A percentile compares a stretch with the other conserved stretches of the same genome.
These are phyloP conservation scores for Agonopterix arenella DNA, from an alignment of 2,888 invertebrate genomes.

Conservation along the genomic window DNA sequence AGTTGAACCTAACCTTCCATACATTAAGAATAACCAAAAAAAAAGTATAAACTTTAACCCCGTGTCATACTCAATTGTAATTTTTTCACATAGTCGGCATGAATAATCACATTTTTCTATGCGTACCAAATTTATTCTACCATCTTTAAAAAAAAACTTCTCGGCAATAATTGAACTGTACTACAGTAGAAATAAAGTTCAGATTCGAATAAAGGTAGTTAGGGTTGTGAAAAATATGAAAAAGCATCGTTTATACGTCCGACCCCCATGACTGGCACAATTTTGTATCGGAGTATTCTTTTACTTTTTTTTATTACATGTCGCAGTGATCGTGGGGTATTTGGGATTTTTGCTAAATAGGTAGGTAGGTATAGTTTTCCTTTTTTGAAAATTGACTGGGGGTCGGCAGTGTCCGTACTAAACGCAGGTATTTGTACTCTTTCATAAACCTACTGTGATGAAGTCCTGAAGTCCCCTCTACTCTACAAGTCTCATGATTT, in stretches of 20 bases:
- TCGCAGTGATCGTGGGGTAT: slow-evolving; percentile 30
- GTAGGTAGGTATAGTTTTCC: neutral
- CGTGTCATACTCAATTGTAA: slow-evolving; percentile 57
- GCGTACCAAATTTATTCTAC: slow-evolving; percentile 63
- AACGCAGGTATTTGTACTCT: too few relatives aligned
- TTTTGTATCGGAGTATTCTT: slow-evolving; percentile 65
- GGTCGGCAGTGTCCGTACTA: too few relatives aligned
- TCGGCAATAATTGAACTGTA: neutral
- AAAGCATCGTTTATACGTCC: slow-evolving; percentile 35
- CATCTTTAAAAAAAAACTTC: neutral
- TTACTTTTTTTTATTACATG: slow-evolving; percentile 20
- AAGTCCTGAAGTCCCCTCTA: too few relatives aligned
- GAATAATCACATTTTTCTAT: slow-evolving; percentile 75
- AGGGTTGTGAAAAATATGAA: slow-evolving; percentile 67
- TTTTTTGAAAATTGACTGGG: too few relatives aligned
- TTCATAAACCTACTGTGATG: too few relatives aligned
- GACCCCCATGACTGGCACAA: slow-evolving; percentile 71
- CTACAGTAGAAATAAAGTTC: slow-evolving; percentile 34
- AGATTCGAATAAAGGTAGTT: slow-evolving; percentile 37
- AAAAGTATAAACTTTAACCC: slow-evolving; percentile 15
- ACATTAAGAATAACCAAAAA: too few relatives aligned
- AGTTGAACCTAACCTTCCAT: slow-evolving; percentile 22
- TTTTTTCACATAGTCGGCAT: slow-evolving; percentile 67
- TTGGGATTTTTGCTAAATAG: slow-evolving; percentile 7
- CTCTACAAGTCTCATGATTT: too few relatives aligned